A percentile compares a stretch with the other conserved stretches of the same genome.
These are phyloP conservation scores for Eulemur rufifrons DNA, from an alignment of 2,113 vertebrate species.

Conservation along the genomic window DNA sequence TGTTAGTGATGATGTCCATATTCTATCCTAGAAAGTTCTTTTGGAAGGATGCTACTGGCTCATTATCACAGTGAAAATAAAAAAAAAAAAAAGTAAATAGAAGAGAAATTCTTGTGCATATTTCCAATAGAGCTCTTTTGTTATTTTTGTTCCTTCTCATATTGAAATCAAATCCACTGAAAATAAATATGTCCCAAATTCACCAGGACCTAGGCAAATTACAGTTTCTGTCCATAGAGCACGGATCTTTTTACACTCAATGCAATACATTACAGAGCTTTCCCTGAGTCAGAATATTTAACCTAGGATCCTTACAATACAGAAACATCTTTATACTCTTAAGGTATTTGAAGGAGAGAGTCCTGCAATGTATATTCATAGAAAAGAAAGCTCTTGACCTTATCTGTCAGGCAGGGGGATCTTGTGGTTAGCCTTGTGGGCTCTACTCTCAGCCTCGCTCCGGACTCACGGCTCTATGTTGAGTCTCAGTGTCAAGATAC, in stretches of 20 bases:
- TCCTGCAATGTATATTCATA: background rate
- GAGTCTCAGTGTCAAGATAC: background rate
- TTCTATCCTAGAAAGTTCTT: background rate
- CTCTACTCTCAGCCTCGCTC: background rate
- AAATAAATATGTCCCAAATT: background rate
- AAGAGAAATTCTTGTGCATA: background rate
- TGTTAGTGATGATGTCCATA: background rate
- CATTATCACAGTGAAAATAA: background rate
- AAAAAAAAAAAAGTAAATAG: background rate
- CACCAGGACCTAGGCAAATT: slow-evolving; percentile 26
- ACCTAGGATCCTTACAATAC: background rate
- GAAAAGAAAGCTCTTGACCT: background rate
- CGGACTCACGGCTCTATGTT: background rate
- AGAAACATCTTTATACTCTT: slow-evolving; percentile 1
- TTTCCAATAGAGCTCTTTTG: background rate
- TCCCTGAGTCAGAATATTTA: background rate
- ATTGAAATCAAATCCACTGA: slow-evolving; percentile 23
- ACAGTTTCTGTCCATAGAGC: background rate
- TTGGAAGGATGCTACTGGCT: background rate
- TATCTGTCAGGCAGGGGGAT: background rate
- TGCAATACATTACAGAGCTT: background rate
- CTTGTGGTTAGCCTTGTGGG: background rate
- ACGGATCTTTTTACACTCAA: background rate
- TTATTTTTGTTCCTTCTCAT: slow-evolving; percentile 20
- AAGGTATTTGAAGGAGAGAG: background rate